Percentiles rank a stretch among this genome's conserved stretches.
phyloP scores from a whole-genome alignment of 2,113 vertebrate species.

The Prolemur simus region DNA sequence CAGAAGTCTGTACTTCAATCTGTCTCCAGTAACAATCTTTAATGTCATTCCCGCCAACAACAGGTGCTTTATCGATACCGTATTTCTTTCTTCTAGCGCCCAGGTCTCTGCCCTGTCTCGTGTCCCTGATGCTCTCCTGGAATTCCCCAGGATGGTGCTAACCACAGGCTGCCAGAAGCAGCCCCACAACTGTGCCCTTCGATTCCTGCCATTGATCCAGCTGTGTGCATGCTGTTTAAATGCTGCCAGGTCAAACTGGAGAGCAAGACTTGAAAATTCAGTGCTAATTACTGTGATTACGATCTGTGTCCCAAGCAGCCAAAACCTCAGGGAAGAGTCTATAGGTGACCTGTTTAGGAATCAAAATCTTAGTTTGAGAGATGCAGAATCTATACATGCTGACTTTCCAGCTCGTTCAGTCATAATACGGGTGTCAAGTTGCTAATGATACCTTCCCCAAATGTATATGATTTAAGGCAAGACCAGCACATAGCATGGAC shows the following conservation, averaged over 20 bases:
- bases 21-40: not conserved
- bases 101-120: not conserved
- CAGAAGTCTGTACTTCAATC: not conserved
- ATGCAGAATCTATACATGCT: constrained; percentile 56
- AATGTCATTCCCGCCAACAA: not conserved
- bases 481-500: not conserved
- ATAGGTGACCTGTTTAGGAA: constrained; percentile 62
- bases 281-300: constrained; percentile 81
- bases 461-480: not conserved
- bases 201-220: constrained; percentile 34
- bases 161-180: constrained; percentile 53
- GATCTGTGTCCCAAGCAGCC: constrained; percentile 60
- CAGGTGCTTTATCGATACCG: not conserved
- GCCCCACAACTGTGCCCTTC: constrained; percentile 12
- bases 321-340: constrained; percentile 56
- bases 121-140: not conserved
- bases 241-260: constrained; percentile 72
- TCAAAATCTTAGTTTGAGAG: constrained; percentile 68
- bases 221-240: constrained; percentile 57
- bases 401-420: constrained; percentile 65
- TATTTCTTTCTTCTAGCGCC: not conserved
- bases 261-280: constrained; percentile 76
- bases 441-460: not conserved
- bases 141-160: not conserved
- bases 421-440: constrained; percentile 39